Evolutionary conservation across 1,140 invertebrate species (phyloP).

Genomic region (Drosophila parabipectinata): DNA sequence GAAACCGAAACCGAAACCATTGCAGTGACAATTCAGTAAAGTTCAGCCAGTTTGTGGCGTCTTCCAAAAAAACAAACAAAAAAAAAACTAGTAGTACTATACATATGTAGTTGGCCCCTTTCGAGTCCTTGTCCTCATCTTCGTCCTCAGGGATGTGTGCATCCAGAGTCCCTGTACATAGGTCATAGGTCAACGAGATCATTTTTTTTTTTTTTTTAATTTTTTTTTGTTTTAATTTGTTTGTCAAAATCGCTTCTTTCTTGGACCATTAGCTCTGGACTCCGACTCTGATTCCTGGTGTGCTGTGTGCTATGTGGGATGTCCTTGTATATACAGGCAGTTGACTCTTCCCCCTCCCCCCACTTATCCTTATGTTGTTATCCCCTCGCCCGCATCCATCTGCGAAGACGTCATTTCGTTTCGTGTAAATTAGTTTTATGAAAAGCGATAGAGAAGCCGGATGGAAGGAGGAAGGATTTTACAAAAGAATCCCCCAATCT

Average conservation of each 20-base stretch:
- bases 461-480: slow-evolving; percentile 11
- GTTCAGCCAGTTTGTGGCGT: slow-evolving; percentile 14
- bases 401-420: slow-evolving; percentile 23
- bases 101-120: not conserved
- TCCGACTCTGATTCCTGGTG: not conserved
- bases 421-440: slow-evolving; percentile 29
- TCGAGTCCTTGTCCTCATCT: slow-evolving; percentile 3
- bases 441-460: not conserved
- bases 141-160: not conserved
- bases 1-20: slow-evolving; percentile 15
- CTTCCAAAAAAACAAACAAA: slow-evolving; percentile 21
- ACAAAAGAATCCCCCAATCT: slow-evolving; percentile 16
- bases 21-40: slow-evolving; percentile 49
- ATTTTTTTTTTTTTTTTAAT: not conserved
- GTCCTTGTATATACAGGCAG: slow-evolving; percentile 34
- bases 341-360: slow-evolving; percentile 2
- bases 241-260: not conserved
- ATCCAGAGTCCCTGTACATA: slow-evolving; percentile 25
- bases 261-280: not conserved
- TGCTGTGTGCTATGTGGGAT: not conserved
- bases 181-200: not conserved
- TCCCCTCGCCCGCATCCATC: not conserved
- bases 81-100: too few species aligned
- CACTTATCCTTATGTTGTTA: not conserved
- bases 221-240: not conserved